These are phyloP conservation scores for Aspiorhynchus laticeps DNA, from an alignment of 2,113 vertebrate genomes.

Conservation along the genomic window DNA sequence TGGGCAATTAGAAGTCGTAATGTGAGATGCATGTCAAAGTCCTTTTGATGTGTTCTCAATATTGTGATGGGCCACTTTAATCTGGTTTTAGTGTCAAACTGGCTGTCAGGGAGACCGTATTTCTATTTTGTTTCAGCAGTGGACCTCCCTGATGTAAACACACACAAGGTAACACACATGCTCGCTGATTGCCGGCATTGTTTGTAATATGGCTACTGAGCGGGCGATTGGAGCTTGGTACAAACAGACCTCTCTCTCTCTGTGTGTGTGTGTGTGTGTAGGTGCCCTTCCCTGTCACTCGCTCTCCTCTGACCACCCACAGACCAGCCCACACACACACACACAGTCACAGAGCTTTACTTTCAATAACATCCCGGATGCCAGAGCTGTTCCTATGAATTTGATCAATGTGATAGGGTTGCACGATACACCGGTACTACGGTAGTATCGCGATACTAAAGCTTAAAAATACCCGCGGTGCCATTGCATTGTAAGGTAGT, in stretches of 20 bases:
- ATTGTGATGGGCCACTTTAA: slow-evolving; percentile 21
- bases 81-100: slow-evolving; percentile 33
- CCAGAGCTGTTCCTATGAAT: slow-evolving; percentile 30
- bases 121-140: neutral
- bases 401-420: slow-evolving; percentile 33
- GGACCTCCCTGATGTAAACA: neutral
- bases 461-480: too few relatives aligned
- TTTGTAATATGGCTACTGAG: slow-evolving; percentile 48
- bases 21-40: slow-evolving; percentile 16
- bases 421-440: too few relatives aligned
- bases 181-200: slow-evolving; percentile 24
- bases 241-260: slow-evolving; percentile 47
- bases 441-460: too few relatives aligned
- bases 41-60: slow-evolving; percentile 9
- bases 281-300: slow-evolving; percentile 53
- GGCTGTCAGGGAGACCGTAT: slow-evolving; percentile 4
- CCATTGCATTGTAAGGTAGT: too few relatives aligned
- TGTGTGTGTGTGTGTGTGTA: slow-evolving; percentile 42
- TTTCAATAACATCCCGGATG: slow-evolving; percentile 36
- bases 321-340: slow-evolving; percentile 37
- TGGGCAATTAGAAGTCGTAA: slow-evolving; percentile 50
- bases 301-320: slow-evolving; percentile 49
- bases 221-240: slow-evolving; percentile 34
- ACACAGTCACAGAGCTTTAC: slow-evolving; percentile 11
- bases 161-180: slow-evolving; percentile 22